Conservation (phyloP, 2,888 invertebrate genomes). For the Parascotia fuliginaria region DNA sequence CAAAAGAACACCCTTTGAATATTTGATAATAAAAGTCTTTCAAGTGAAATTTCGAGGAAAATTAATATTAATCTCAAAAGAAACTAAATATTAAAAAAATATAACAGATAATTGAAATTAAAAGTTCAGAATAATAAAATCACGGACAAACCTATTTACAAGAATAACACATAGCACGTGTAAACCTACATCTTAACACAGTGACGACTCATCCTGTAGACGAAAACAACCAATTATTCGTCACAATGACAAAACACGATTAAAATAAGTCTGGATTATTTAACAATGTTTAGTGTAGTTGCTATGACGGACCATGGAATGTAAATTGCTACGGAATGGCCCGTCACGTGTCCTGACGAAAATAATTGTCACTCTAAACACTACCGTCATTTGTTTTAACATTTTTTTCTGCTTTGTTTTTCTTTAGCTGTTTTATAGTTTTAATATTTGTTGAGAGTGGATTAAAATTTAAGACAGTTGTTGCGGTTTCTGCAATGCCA, state of each 20-base stretch:
- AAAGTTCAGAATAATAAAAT: too few relatives aligned
- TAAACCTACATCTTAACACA: not conserved
- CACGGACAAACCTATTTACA: too few relatives aligned
- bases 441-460: not conserved
- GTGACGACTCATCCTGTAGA: not conserved
- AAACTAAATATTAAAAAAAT: too few relatives aligned
- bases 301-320: constrained; percentile 57
- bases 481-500: not conserved
- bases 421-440: not conserved
- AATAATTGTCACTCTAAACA: constrained; percentile 27
- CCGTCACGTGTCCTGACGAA: constrained; percentile 30
- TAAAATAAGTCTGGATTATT: constrained; percentile 52
- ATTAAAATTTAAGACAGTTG: too few relatives aligned
- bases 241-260: constrained; percentile 46
- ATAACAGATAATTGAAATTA: too few relatives aligned
- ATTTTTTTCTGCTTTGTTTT: not conserved
- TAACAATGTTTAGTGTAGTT: constrained; percentile 45
- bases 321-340: constrained; percentile 51
- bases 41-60: too few relatives aligned
- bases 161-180: not conserved
- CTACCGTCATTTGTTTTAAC: not conserved
- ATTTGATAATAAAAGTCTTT: too few relatives aligned
- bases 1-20: too few relatives aligned
- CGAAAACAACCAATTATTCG: constrained; percentile 12
- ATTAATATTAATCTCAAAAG: too few relatives aligned